phyloP scores from a whole-genome alignment of 2,888 invertebrate genomes.

The Andrena chrysosceles region DNA sequence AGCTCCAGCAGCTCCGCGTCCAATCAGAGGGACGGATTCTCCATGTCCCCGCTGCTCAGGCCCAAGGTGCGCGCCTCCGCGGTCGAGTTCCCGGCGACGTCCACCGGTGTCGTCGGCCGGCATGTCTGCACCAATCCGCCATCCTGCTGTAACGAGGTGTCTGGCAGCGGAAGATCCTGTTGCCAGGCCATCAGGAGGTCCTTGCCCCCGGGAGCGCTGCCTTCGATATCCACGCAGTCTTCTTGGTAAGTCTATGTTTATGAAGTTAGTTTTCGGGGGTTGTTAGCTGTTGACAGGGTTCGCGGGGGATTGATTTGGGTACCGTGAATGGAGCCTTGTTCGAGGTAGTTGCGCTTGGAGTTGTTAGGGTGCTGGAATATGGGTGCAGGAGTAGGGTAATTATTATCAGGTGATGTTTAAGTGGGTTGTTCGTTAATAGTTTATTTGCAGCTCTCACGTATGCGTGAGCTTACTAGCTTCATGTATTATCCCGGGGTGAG shows the following conservation, averaged over 20 bases:
- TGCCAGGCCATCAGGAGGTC: conserved; percentile 87
- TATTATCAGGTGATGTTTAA: too few relatives aligned
- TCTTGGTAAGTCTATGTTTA: conserved; percentile 80
- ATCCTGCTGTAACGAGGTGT: conserved; percentile 75
- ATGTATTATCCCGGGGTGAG: too few relatives aligned
- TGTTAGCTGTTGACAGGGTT: not conserved
- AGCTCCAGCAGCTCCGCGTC: conserved; percentile 85
- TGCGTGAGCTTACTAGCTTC: too few relatives aligned
- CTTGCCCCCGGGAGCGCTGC: conserved; percentile 86
- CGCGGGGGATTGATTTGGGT: not conserved
- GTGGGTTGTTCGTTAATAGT: too few relatives aligned
- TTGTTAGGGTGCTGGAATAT: too few relatives aligned
- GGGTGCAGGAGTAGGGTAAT: too few relatives aligned
- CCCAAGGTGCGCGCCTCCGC: conserved; percentile 83
- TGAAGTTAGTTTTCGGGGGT: not conserved
- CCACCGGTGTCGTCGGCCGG: conserved; percentile 68
- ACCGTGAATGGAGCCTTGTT: too few relatives aligned
- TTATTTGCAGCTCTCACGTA: too few relatives aligned
- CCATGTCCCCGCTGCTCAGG: conserved; percentile 84
- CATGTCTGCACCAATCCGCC: conserved; percentile 75
- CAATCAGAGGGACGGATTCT: conserved; percentile 83
- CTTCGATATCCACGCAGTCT: conserved; percentile 79
- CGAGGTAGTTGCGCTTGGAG: too few relatives aligned
- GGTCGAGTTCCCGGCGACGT: conserved; percentile 75
- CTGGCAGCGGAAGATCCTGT: conserved; percentile 83